Conservation (phyloP, 2,113 vertebrate species). For the Rostratula benghalensis region DNA sequence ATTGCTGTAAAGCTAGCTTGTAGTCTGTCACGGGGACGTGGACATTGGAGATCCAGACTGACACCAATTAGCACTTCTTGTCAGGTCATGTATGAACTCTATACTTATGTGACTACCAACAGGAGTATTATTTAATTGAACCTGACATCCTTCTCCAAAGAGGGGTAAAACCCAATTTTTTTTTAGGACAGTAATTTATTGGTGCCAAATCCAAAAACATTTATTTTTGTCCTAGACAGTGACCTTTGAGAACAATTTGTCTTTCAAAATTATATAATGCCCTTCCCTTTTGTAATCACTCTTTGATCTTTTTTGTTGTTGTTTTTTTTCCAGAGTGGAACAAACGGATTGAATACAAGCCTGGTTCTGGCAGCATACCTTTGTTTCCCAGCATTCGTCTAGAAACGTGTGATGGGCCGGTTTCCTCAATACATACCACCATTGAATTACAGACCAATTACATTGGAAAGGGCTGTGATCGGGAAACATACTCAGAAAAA, state of each 20-base stretch:
- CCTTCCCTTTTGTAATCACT: background rate
- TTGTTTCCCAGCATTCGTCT: constrained; percentile 91
- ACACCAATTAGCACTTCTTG: background rate
- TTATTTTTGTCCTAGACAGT: background rate
- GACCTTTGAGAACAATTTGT: background rate
- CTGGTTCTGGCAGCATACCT: constrained; percentile 88
- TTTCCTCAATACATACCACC: constrained; percentile 87
- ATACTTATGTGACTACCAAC: background rate
- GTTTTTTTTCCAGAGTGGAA: constrained; percentile 82
- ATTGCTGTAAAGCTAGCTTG: background rate
- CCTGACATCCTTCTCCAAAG: background rate
- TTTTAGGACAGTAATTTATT: background rate
- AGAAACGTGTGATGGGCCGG: constrained; percentile 89
- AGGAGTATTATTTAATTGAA: background rate
- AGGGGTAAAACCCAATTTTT: background rate
- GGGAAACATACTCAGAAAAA: constrained; percentile 93
- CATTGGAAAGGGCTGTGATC: constrained; percentile 92
- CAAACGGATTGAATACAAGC: constrained; percentile 90
- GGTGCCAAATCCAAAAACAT: background rate
- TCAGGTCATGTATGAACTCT: background rate
- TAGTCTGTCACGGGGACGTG: background rate
- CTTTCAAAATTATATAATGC: background rate
- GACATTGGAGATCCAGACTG: background rate
- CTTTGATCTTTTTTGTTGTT: background rate
- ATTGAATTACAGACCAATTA: constrained; percentile 91